Base-by-base conservation (phyloP, 2,797 vertebrate genomes). In the Eulemur mongoz region DNA sequence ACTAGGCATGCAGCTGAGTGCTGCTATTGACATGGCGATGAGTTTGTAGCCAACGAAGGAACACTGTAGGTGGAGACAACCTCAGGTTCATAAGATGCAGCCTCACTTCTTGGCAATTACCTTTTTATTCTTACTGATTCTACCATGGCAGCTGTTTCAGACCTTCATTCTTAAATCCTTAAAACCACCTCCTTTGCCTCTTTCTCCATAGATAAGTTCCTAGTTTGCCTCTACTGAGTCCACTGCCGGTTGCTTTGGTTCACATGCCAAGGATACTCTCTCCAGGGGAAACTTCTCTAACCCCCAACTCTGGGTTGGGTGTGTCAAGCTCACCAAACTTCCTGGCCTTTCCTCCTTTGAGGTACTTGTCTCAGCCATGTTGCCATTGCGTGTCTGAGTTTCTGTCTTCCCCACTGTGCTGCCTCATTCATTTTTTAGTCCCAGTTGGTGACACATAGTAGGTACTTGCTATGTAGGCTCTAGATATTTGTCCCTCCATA, bases 281-380 rank as follows among this genome's bases (percentile, higher is more conserved):
- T 54, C 30, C 15, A 50, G 35, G 85, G 54, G 38, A 38, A 12
- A 7, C 8, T 38, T 32, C 23, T 67, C 30, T 79, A 23, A 73
- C 7, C 32, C 2, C 40, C 1, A 25, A 4, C 15, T n/a, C 40
- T 22, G 10, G 38, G 35, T 14, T 30, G 18, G 2, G 3, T 23
- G 32, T 67, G 32, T 69, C 23, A 3, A 8, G 15, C 57, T 85
- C 75, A 75, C 20, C 14, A 30, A 25, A 32, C 61, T 27, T 43
- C 63, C 45, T 22, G 30, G 22, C 25, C 59, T 30, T 27, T 89
- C n/a, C 7, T 93, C 32, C 27, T 13, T 35, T 22, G 5, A 38
- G 45, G 4, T 40, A 0, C 38, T 52, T 50, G 27, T 32, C 57
- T 80, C 30, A 83, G 7, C 23, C 54, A 20, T 20, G 17, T 17